Evolutionary conservation across 2,888 invertebrate genomes (phyloP).

Genomic region (Smittia sp.): DNA sequence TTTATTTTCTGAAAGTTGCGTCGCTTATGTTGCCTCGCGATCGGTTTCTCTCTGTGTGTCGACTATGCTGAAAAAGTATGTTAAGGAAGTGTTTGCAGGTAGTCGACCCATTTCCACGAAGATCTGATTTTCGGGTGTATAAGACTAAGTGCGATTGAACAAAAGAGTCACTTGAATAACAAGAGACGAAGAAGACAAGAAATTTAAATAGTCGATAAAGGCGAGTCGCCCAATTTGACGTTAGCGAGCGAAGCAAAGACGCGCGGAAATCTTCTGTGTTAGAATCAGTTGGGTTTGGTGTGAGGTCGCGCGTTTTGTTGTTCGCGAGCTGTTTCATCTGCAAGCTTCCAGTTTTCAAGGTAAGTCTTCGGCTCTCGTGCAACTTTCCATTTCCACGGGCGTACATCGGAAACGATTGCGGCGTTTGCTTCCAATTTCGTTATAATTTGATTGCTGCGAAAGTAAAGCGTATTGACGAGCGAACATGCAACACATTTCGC

Average conservation of each 20-base stretch:
- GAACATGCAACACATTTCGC: background rate
- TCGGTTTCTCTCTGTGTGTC: background rate
- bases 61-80: background rate
- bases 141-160: conserved; percentile 32
- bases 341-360: conserved; percentile 5
- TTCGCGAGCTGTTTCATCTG: background rate
- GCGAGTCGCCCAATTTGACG: background rate
- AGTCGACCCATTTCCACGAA: conserved; percentile 39
- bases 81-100: conserved; percentile 29
- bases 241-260: background rate
- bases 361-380: background rate
- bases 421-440: background rate
- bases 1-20: conserved; percentile 5
- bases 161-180: conserved; percentile 27
- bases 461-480: background rate
- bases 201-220: conserved; percentile 12
- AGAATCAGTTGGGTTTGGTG: background rate
- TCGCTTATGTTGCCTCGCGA: background rate
- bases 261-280: conserved; percentile 1
- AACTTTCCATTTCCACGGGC: conserved; percentile 24
- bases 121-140: conserved; percentile 10
- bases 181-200: background rate
- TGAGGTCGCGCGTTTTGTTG: conserved; percentile 2
- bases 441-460: background rate
- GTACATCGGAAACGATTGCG: conserved; percentile 2